A percentile compares a stretch with the other conserved stretches of the same genome.
Evolutionary conservation across 2,888 invertebrate species (phyloP).

Genomic region (Beris chalybata): DNA sequence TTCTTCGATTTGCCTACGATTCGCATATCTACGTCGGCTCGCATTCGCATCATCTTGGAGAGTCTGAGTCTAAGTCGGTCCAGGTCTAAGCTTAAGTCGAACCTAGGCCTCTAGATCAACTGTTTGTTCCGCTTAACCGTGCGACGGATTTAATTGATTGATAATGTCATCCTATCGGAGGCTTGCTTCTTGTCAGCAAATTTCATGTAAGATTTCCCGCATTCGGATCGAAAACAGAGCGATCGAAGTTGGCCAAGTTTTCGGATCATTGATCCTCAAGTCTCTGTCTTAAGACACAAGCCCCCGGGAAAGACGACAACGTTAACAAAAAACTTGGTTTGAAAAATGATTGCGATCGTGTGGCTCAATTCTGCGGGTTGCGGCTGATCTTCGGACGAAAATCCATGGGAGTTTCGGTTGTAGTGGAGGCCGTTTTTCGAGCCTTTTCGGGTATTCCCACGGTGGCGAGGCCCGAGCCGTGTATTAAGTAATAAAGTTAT

Average conservation of each 20-base stretch:
- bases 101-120: not conserved
- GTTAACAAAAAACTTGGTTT: not conserved
- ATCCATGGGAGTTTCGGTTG: constrained; percentile 11
- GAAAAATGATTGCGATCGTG: not conserved
- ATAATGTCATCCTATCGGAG: constrained; percentile 44
- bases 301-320: not conserved
- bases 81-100: constrained; percentile 17
- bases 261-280: constrained; percentile 28
- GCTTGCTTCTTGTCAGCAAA: constrained; percentile 42
- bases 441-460: constrained; percentile 35
- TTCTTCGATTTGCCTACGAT: no score
- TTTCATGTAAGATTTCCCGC: constrained; percentile 19
- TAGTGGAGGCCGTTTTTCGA: constrained; percentile 26
- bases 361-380: constrained; percentile 4
- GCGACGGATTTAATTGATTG: constrained; percentile 44
- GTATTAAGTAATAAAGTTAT: constrained; percentile 31
- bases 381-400: no score
- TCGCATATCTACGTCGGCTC: not conserved
- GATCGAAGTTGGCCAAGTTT: constrained; percentile 6
- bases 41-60: no score
- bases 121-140: constrained; percentile 1
- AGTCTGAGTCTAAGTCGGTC: not conserved
- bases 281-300: not conserved
- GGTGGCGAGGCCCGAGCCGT: constrained; percentile 24
- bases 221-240: constrained; percentile 4